phyloP scores from a whole-genome alignment of 2,888 invertebrate species.

The Rotaria magnacalcarata region DNA sequence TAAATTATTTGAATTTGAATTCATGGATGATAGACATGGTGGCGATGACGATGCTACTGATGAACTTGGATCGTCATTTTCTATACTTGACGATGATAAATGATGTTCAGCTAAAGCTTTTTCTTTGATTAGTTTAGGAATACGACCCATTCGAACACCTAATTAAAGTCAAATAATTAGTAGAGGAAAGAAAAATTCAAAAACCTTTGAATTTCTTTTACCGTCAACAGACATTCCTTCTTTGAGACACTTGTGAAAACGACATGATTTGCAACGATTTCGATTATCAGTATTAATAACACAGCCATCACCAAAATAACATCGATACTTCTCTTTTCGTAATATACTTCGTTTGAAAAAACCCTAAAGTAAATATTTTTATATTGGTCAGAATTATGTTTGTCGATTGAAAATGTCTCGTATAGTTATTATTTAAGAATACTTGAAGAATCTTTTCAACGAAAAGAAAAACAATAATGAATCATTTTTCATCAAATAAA shows the following conservation, averaged over 20 bases:
- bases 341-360: conserved; percentile 56
- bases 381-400: neutral
- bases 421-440: too few species aligned
- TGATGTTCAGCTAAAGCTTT: conserved; percentile 49
- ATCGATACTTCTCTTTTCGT: conserved; percentile 54
- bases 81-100: neutral
- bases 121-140: conserved; percentile 57
- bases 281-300: conserved; percentile 54
- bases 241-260: conserved; percentile 53
- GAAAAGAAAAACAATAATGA: too few species aligned
- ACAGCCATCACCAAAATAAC: conserved; percentile 55
- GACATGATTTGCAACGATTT: conserved; percentile 57
- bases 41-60: neutral
- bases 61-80: conserved; percentile 25
- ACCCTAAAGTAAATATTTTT: conserved; percentile 50
- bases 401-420: too few species aligned
- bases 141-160: conserved; percentile 58
- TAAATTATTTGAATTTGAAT: neutral
- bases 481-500: too few species aligned
- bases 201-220: conserved; percentile 46
- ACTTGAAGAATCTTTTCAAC: too few species aligned
- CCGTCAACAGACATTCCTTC: conserved; percentile 57
- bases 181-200: neutral
- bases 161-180: neutral
- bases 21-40: neutral